Conservation (phyloP, 1,140 invertebrate species). For the Dysdera silvatica region DNA sequence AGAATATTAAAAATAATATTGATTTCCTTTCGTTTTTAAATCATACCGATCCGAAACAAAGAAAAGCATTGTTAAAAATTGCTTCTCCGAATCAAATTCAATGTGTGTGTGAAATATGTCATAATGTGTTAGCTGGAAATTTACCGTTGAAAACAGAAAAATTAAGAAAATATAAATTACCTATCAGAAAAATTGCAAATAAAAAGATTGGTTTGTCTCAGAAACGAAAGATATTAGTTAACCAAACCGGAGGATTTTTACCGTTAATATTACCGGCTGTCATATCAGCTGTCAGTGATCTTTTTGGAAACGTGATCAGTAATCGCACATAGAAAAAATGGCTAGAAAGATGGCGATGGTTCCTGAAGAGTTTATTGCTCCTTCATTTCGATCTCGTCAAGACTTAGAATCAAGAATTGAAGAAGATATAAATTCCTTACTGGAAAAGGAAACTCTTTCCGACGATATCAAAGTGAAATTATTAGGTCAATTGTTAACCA, state of each 20-base stretch:
- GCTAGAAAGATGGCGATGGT: background rate
- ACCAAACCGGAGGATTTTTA: slow-evolving; percentile 1
- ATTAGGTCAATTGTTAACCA: background rate
- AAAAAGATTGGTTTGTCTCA: background rate
- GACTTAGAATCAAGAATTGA: background rate
- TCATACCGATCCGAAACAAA: background rate
- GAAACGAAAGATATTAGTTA: background rate
- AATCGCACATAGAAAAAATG: slow-evolving; percentile 6
- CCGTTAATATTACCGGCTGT: background rate
- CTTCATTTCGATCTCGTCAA: background rate
- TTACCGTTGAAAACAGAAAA: background rate
- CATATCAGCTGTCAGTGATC: background rate
- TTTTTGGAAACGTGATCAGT: background rate
- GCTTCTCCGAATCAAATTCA: background rate
- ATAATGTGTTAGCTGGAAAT: slow-evolving; percentile 8
- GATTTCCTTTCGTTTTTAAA: background rate
- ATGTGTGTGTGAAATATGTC: slow-evolving; percentile 8
- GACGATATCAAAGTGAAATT: slow-evolving; percentile 10
- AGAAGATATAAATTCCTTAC: background rate
- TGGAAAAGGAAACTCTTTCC: background rate
- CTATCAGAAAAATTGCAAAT: background rate
- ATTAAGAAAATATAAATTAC: slow-evolving; percentile 10
- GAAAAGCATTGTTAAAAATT: background rate
- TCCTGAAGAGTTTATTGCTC: background rate
- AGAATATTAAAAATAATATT: background rate